Base-by-base conservation (phyloP, 2,113 vertebrate species). In the Mastomys natalensis region DNA sequence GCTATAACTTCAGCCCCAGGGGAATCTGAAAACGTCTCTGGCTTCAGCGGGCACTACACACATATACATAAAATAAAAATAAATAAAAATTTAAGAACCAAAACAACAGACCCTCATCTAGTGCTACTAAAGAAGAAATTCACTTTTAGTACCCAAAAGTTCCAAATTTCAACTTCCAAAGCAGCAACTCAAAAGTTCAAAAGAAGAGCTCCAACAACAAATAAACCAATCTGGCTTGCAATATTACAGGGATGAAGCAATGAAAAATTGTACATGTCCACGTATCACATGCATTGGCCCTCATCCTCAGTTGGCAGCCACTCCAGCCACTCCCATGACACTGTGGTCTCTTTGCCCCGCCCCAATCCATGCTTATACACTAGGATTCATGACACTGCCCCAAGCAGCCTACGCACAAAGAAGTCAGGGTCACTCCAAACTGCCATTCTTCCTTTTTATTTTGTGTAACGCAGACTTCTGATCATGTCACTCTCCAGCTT, bases 131-230 rank as follows among this genome's bases (percentile, higher is more conserved):
- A 81, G 55, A 78, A 90, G n/a, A 92, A 45, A 85, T 45, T 84
- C 19, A 45, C 12, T 89, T 62, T 78, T 90, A 55, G 89, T 29
- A 77, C 9, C 80, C 64, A 31, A 55, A 87, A 95, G 31, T 66
- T 78, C 60, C 84, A 93, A 76, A 55, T 90, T 84, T 31, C 68
- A 43, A 43, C 51, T 62, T 91, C 31, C 72, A 89, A 95, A 72
- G 15, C 72, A 74, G 29, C 53, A 40, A n/a, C 53, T 60, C 21
- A 24, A 60, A 60, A 37, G 43, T 40, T 95, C 40, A 92, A 96
- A 88, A 89, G 51, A 76, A 91, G 0, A 62, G 11, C 9, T 40
- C 74, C 17, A 76, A 74, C 58, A 74, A 85, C 68, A 92, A 26
- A 74, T 31, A 64, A 48, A 26, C n/a, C 68, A 48, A 45, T 24